A percentile compares a stretch with the other conserved stretches of the same genome.
Conservation (phyloP, 2,888 invertebrate genomes). For the Thereva nobilitata region DNA sequence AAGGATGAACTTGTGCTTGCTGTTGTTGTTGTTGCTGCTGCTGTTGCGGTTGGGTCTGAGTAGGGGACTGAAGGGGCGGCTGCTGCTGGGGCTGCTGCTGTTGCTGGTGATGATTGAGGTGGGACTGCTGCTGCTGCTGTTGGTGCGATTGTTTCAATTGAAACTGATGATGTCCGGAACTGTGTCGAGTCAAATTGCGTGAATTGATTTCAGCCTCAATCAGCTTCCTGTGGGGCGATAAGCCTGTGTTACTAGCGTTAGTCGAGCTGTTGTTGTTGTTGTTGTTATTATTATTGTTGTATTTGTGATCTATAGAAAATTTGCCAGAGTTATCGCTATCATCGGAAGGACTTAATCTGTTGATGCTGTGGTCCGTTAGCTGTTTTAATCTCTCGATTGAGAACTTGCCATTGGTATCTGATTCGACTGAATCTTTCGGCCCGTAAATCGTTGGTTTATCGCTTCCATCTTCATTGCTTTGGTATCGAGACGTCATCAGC, state of each 20-base stretch:
- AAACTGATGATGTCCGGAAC: constrained; percentile 41
- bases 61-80: constrained; percentile 33
- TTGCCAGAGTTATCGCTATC: constrained; percentile 38
- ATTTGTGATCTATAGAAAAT: constrained; percentile 44
- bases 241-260: constrained; percentile 46
- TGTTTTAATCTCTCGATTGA: constrained; percentile 57
- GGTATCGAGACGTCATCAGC: constrained; percentile 36
- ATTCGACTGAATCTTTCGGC: constrained; percentile 32
- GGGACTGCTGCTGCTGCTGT: constrained; percentile 34
- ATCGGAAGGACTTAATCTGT: constrained; percentile 53
- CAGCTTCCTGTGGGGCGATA: constrained; percentile 48
- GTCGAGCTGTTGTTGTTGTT: constrained; percentile 41
- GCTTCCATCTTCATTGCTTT: constrained; percentile 13
- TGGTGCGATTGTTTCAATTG: constrained; percentile 42
- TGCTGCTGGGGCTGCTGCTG: constrained; percentile 39
- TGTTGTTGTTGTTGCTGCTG: constrained; percentile 40
- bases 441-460: constrained; percentile 25
- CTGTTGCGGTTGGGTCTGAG: constrained; percentile 40
- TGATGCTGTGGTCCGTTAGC: constrained; percentile 53
- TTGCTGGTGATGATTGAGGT: constrained; percentile 33
- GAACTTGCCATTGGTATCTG: constrained; percentile 49
- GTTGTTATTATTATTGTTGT: constrained; percentile 41
- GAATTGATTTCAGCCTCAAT: constrained; percentile 47
- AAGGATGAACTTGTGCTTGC: constrained; percentile 33
- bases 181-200: constrained; percentile 41